phyloP scores from a whole-genome alignment of 1,140 invertebrate species.

The Carcinoscorpius rotundicauda region DNA sequence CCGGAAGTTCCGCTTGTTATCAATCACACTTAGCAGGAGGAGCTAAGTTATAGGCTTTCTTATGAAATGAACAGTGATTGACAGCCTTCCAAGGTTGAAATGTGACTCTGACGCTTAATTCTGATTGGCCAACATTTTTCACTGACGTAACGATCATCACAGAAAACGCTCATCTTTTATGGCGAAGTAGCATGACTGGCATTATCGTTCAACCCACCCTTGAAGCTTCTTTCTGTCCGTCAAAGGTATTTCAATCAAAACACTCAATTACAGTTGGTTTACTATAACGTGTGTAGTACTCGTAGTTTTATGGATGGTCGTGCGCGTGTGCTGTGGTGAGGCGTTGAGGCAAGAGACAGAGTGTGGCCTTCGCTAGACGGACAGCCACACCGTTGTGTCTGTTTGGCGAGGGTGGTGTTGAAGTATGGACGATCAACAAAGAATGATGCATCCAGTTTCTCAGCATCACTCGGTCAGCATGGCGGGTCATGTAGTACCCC shows the following conservation, averaged over 20 bases:
- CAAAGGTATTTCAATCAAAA: conserved; percentile 27
- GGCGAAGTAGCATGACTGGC: conserved; percentile 31
- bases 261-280: conserved; percentile 25
- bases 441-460: conserved; percentile 40
- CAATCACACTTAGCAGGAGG: conserved; percentile 20
- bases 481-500: conserved; percentile 31
- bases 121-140: conserved; percentile 12
- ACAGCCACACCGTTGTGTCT: not conserved
- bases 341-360: not conserved
- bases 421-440: conserved; percentile 30
- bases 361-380: not conserved
- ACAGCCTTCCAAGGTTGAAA: conserved; percentile 20
- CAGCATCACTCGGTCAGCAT: conserved; percentile 34
- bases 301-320: conserved; percentile 22
- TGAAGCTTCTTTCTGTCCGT: conserved; percentile 26
- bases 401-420: conserved; percentile 6
- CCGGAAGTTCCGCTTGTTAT: conserved; percentile 22
- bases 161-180: conserved; percentile 23
- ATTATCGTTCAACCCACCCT: conserved; percentile 28
- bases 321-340: conserved; percentile 17
- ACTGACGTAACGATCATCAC: conserved; percentile 19
- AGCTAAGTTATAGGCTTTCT: conserved; percentile 5
- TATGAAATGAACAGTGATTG: conserved; percentile 20
- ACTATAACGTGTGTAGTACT: conserved; percentile 14
- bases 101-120: conserved; percentile 7